Percentiles rank a stretch among this genome's conserved stretches.
Conservation (phyloP, 1,140 invertebrate genomes). For the Tetramorium simillimum region DNA sequence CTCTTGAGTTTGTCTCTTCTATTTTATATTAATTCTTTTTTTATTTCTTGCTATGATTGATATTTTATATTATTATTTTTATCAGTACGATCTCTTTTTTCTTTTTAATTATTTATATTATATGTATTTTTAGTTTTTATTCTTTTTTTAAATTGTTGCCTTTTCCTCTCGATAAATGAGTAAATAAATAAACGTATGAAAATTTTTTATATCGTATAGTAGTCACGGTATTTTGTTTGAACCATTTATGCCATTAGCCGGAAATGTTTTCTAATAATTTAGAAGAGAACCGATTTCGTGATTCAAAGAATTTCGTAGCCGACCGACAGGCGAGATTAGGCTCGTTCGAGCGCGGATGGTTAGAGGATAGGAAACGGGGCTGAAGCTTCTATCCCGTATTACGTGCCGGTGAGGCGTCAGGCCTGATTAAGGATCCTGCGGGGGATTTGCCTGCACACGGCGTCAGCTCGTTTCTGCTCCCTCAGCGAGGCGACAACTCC, state of each 20-base stretch:
- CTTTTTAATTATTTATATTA: not conserved
- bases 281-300: not conserved
- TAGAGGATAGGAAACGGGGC: constrained; percentile 45
- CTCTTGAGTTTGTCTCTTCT: not conserved
- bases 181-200: not conserved
- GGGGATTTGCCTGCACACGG: constrained; percentile 59
- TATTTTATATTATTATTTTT: not conserved
- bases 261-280: not conserved
- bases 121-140: not conserved
- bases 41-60: not conserved
- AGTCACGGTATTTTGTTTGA: not conserved
- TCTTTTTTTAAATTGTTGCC: not conserved
- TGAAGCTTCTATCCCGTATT: constrained; percentile 62
- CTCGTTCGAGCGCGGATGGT: constrained; percentile 36
- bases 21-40: not conserved
- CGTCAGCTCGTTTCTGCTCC: constrained; percentile 63
- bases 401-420: constrained; percentile 66
- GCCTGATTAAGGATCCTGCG: constrained; percentile 67
- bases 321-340: constrained; percentile 44
- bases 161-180: not conserved
- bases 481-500: constrained; percentile 49
- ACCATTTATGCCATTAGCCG: not conserved
- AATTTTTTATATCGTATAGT: not conserved
- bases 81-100: not conserved
- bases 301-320: constrained; percentile 42